Percentiles rank a stretch among this genome's conserved stretches.
Evolutionary conservation across 2,797 vertebrate species (phyloP).

Genomic region (Esox lucius): DNA sequence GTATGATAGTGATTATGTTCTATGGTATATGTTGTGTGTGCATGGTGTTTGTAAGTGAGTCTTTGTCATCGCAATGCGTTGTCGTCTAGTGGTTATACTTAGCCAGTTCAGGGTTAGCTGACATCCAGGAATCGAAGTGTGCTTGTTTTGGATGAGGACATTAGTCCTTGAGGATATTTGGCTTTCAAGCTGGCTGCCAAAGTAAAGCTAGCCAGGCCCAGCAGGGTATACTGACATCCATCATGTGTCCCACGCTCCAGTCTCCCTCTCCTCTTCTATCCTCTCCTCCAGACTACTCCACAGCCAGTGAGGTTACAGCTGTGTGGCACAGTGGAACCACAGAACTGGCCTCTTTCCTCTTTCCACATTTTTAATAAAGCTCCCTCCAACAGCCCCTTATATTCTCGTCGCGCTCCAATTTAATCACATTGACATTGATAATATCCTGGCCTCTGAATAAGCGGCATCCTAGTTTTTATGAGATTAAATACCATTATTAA

Average conservation of each 20-base stretch:
- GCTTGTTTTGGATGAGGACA: conserved; percentile 70
- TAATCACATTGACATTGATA: conserved; percentile 18
- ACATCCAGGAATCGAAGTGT: conserved; percentile 61
- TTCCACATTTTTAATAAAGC: background rate
- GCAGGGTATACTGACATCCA: conserved; percentile 25
- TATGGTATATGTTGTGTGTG: background rate
- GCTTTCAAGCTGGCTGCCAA: conserved; percentile 69
- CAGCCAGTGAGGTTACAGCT: background rate
- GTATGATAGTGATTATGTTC: background rate
- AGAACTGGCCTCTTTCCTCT: background rate
- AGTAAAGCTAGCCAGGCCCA: conserved; percentile 55
- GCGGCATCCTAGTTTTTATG: conserved; percentile 46
- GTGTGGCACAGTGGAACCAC: background rate
- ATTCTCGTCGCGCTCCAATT: background rate
- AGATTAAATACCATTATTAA: conserved; percentile 44
- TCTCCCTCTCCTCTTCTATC: background rate
- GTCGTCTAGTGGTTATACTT: conserved; percentile 62
- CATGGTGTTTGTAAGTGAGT: background rate
- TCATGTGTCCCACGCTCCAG: conserved; percentile 12
- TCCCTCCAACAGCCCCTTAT: background rate
- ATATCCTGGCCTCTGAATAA: conserved; percentile 32
- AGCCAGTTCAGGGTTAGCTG: conserved; percentile 65
- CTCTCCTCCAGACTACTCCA: background rate
- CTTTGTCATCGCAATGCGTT: conserved; percentile 28
- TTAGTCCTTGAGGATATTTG: conserved; percentile 73